Conservation (phyloP, 2,113 vertebrate species). For the Turdus rufiventris region DNA sequence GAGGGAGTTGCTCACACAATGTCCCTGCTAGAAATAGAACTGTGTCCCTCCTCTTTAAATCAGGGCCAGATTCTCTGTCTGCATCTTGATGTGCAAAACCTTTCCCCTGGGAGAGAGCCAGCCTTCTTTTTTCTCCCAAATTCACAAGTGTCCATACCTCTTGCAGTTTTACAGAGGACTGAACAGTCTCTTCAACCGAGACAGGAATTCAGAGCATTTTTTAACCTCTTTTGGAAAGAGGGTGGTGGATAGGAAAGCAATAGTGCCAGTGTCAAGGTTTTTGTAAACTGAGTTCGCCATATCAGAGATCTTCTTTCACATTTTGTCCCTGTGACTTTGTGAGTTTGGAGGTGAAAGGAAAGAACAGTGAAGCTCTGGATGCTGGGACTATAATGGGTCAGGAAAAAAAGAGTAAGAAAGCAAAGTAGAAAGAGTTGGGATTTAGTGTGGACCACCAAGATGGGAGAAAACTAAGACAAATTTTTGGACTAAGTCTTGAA, state of each 20-base stretch:
- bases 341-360: background rate
- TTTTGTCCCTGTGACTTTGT: background rate
- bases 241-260: background rate
- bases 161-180: background rate
- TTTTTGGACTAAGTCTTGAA: background rate
- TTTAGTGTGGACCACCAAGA: constrained; percentile 24
- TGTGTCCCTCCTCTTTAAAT: background rate
- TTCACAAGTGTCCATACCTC: background rate
- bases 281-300: background rate
- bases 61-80: background rate
- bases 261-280: background rate
- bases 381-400: background rate
- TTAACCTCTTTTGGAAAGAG: background rate
- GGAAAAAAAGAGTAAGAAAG: background rate
- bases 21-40: constrained; percentile 2
- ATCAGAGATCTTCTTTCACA: background rate
- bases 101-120: background rate
- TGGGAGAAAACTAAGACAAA: constrained; percentile 22
- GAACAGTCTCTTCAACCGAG: background rate
- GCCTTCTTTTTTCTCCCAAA: background rate
- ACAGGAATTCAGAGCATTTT: background rate
- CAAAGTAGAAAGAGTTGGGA: background rate
- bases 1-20: background rate
- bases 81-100: background rate
- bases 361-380: background rate